A percentile compares a stretch with the other conserved stretches of the same genome.
Evolutionary conservation across 1,140 invertebrate genomes (phyloP).

Genomic region (Bombus sylvicola): DNA sequence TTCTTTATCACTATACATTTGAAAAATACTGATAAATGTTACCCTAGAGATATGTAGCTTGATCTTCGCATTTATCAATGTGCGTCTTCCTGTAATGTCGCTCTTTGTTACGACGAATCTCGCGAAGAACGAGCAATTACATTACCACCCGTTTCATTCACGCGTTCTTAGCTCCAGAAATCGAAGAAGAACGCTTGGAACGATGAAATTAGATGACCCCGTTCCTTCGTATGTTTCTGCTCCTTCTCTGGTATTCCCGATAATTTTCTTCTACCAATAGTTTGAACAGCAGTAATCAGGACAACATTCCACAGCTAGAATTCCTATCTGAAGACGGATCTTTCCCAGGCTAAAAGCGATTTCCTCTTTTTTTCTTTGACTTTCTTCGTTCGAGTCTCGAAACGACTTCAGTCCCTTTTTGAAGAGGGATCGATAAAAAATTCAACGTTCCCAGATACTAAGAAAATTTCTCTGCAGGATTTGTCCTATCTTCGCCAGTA

Average conservation of each 20-base stretch:
- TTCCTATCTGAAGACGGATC: not conserved
- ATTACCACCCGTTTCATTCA: not conserved
- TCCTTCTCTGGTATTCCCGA: not conserved
- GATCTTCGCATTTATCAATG: too few species aligned
- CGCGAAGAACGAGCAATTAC: too few species aligned
- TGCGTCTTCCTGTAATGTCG: too few species aligned
- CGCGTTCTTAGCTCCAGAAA: not conserved
- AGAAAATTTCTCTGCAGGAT: not conserved
- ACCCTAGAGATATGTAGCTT: too few species aligned
- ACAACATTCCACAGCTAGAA: not conserved
- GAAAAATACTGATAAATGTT: too few species aligned
- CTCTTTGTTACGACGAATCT: not conserved
- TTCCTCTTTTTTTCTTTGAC: not conserved
- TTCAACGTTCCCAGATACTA: not conserved
- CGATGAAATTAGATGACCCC: constrained; percentile 3
- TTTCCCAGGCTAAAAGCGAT: not conserved
- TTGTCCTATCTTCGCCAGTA: not conserved
- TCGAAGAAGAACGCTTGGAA: not conserved
- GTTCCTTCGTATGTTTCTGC: not conserved
- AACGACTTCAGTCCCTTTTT: not conserved
- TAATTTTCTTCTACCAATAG: constrained; percentile 13
- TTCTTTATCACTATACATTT: not conserved
- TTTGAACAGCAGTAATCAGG: constrained; percentile 25
- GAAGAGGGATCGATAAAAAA: constrained; percentile 9
- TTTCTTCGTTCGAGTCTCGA: too few species aligned